Base-by-base conservation (phyloP, 2,888 invertebrate genomes). In the Gasteruption jaculator region DNA sequence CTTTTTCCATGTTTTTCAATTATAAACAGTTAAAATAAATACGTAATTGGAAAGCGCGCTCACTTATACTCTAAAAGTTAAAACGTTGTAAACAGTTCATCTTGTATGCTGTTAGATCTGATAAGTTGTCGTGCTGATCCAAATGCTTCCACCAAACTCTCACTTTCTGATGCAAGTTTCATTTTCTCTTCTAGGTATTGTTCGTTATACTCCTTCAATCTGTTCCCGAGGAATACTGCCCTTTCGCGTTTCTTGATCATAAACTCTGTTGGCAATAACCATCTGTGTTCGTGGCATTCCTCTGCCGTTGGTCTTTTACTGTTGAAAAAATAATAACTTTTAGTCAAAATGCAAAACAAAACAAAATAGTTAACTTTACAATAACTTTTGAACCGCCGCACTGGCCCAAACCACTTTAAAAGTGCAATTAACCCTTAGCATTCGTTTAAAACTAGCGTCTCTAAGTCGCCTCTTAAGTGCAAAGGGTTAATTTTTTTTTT, bases 211-310 rank as follows among this genome's bases (percentile, higher is more conserved):
- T 83, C 84, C 79, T 89, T 89, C 45, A 91, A 78, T 61, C 87
- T 79, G 68, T 82, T 85, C 46, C 90, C 89, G 41, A 88, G 76
- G 76, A 95, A 94, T 49, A 87, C 77, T 19, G 91, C 87, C 41
- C 90, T 76, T 69, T 95, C 93, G 21, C 95, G 78, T 71, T 92
- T 90, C 72, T 86, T 88, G 59, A 91, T 86, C 87, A 95, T 91
- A 67, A 85, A 90, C 70, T 95, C 93, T 24, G 88, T 86, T 27
- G 91, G 86, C 57, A 90, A 79, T 41, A 99, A 78, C 96, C 97
- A 97, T 70, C 94, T 84, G 72, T 96, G 94, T 67, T 95, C 94
- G 67, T 91, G 81, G 61, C 93, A 93, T 72, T 97, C 96, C 69
- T 95, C 95, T 0, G 90, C 85, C 32, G 87, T 82, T 49, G 96